These are phyloP conservation scores for Chiridota heheva DNA, from an alignment of 35 echinoderm and acorn worm genomes.

Conservation along the genomic window DNA sequence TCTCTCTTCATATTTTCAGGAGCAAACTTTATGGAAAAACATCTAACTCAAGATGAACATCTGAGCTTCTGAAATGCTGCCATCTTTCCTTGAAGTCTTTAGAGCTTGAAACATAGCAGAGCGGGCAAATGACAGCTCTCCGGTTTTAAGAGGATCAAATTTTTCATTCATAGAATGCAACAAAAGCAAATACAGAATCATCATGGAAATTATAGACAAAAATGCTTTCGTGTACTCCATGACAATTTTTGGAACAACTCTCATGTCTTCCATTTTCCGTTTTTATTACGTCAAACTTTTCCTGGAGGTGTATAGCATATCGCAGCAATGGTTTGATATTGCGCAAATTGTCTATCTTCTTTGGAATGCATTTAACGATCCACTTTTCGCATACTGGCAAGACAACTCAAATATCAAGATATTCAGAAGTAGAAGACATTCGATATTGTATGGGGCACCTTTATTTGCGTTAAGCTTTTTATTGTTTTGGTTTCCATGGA, in stretches of 20 bases:
- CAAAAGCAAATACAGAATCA: neutral
- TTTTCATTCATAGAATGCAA: neutral
- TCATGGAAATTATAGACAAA: slow-evolving; percentile 10
- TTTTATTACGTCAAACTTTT: slow-evolving; percentile 92
- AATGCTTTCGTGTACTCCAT: slow-evolving; percentile 60
- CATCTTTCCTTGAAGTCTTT: too few species aligned
- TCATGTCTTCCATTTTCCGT: slow-evolving; percentile 65
- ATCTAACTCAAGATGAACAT: too few species aligned
- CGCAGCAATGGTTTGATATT: slow-evolving; percentile 65
- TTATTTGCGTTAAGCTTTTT: slow-evolving; percentile 69
- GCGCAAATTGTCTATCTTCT: slow-evolving; percentile 65
- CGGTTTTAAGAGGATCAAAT: too few species aligned
- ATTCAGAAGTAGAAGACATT: slow-evolving; percentile 53
- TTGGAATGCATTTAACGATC: slow-evolving; percentile 88
- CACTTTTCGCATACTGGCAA: slow-evolving; percentile 81
- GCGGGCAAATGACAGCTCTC: too few species aligned
- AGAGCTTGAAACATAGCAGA: too few species aligned
- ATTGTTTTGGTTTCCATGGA: slow-evolving; percentile 97
- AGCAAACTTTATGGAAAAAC: too few species aligned
- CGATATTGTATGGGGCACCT: slow-evolving; percentile 79
- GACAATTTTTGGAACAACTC: slow-evolving; percentile 52
- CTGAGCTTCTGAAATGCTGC: too few species aligned
- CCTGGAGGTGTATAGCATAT: slow-evolving; percentile 56
- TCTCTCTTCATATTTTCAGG: too few species aligned
- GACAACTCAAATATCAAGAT: slow-evolving; percentile 62